A percentile compares a stretch with the other conserved stretches of the same genome.
These are phyloP conservation scores for Cebus imitator DNA, from an alignment of 2,113 vertebrate species.

Conservation along the genomic window DNA sequence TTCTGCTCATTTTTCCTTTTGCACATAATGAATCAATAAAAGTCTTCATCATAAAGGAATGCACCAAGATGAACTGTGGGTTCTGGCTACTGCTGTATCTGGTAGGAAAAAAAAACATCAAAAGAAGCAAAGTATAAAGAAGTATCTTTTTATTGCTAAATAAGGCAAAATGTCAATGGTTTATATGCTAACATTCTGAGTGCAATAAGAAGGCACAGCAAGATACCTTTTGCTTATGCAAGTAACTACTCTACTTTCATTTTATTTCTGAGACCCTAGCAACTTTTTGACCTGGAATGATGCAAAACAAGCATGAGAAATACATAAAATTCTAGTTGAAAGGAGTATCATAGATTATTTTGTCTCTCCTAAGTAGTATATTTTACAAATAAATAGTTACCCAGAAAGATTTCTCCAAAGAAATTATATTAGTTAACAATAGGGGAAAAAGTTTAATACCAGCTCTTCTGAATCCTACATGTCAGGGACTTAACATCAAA, in stretches of 20 bases:
- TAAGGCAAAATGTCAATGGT: slow-evolving; percentile 59
- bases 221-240: background rate
- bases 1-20: slow-evolving; percentile 92
- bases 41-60: slow-evolving; percentile 95
- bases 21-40: slow-evolving; percentile 92
- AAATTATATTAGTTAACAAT: background rate
- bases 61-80: slow-evolving; percentile 92
- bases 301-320: background rate
- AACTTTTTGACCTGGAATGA: slow-evolving; percentile 45
- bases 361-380: background rate
- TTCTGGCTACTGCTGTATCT: slow-evolving; percentile 87
- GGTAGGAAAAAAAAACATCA: slow-evolving; percentile 68
- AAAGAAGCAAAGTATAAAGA: slow-evolving; percentile 71
- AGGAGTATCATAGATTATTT: slow-evolving; percentile 31
- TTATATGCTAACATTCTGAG: slow-evolving; percentile 45
- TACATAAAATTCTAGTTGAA: background rate
- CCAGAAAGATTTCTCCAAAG: background rate
- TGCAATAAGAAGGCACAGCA: slow-evolving; percentile 9
- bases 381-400: slow-evolving; percentile 29
- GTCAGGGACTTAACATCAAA: slow-evolving; percentile 22
- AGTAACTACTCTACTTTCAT: background rate
- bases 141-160: slow-evolving; percentile 69
- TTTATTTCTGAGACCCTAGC: slow-evolving; percentile 34
- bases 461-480: background rate
- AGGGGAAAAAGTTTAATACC: background rate